Conservation (phyloP, 2,888 invertebrate species). For the Melangyna quadrimaculata region DNA sequence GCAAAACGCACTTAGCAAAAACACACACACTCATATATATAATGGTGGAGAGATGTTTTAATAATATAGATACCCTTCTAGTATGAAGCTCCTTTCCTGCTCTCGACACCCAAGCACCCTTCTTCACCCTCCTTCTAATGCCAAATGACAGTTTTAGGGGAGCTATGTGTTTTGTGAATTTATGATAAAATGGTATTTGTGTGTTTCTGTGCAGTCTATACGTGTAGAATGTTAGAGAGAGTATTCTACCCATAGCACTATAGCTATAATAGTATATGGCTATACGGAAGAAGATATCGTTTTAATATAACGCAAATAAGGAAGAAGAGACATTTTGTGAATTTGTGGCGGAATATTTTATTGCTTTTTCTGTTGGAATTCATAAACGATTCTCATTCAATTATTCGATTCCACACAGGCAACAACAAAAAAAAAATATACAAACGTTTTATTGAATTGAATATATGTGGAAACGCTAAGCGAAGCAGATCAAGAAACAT, state of each 20-base stretch:
- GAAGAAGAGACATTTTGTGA: constrained; percentile 51
- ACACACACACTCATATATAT: not conserved
- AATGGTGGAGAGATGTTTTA: constrained; percentile 1
- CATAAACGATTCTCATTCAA: constrained; percentile 70
- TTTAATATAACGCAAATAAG: constrained; percentile 34
- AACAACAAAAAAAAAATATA: not conserved
- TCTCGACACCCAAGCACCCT: too few relatives aligned
- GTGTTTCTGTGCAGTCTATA: not conserved
- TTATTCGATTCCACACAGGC: constrained; percentile 57
- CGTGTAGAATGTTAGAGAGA: not conserved
- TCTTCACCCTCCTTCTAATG: not conserved
- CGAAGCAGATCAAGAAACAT: not conserved
- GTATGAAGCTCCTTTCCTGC: not conserved
- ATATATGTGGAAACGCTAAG: not conserved
- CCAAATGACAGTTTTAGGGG: constrained; percentile 32
- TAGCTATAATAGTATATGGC: too few relatives aligned
- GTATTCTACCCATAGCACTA: not conserved
- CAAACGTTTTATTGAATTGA: constrained; percentile 44
- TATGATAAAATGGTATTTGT: constrained; percentile 32
- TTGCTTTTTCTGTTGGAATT: constrained; percentile 63
- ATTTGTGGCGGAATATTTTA: constrained; percentile 68
- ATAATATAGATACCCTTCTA: constrained; percentile 60
- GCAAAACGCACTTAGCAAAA: constrained; percentile 2
- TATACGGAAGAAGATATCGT: constrained; percentile 5
- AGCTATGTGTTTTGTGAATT: constrained; percentile 60